A percentile compares a stretch with the other conserved stretches of the same genome.
Evolutionary conservation across 2,797 vertebrate species (phyloP).

Genomic region (Epinephelus malabaricus): DNA sequence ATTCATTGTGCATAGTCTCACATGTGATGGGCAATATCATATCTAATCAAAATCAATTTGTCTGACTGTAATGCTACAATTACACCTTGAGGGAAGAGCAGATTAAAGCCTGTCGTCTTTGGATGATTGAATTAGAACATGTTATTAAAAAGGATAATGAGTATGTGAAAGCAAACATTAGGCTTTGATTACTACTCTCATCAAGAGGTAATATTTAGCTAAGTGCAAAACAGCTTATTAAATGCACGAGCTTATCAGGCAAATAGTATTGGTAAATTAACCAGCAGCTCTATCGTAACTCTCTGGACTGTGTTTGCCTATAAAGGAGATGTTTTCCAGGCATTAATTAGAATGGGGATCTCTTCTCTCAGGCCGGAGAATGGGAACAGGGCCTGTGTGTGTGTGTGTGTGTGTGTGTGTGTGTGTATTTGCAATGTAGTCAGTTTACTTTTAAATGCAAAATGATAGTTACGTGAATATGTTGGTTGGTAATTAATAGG

Average conservation of each 20-base stretch:
- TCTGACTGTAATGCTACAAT: slow-evolving; percentile 70
- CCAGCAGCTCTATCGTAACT: slow-evolving; percentile 53
- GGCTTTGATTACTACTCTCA: slow-evolving; percentile 79
- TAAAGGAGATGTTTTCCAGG: slow-evolving; percentile 63
- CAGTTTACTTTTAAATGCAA: slow-evolving; percentile 40
- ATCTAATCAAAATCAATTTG: slow-evolving; percentile 79
- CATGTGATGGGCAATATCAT: slow-evolving; percentile 56
- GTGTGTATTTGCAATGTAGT: slow-evolving; percentile 14
- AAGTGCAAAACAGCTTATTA: slow-evolving; percentile 79
- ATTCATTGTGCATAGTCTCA: slow-evolving; percentile 21
- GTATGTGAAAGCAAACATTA: slow-evolving; percentile 79
- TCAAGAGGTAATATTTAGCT: slow-evolving; percentile 79
- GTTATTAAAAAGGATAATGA: slow-evolving; percentile 85
- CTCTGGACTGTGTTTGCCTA: slow-evolving; percentile 64
- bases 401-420: neutral
- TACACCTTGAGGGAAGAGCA: slow-evolving; percentile 74
- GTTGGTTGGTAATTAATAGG: slow-evolving; percentile 52
- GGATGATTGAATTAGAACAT: slow-evolving; percentile 83
- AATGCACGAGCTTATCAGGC: slow-evolving; percentile 75
- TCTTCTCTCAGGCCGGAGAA: slow-evolving; percentile 33
- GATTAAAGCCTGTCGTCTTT: slow-evolving; percentile 75
- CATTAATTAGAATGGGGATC: slow-evolving; percentile 68
- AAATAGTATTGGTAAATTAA: slow-evolving; percentile 75
- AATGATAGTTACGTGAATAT: slow-evolving; percentile 21
- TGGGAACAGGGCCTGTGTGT: slow-evolving; percentile 5